These are phyloP conservation scores for Eupithecia centaureata DNA, from an alignment of 2,888 invertebrate species.

Conservation along the genomic window DNA sequence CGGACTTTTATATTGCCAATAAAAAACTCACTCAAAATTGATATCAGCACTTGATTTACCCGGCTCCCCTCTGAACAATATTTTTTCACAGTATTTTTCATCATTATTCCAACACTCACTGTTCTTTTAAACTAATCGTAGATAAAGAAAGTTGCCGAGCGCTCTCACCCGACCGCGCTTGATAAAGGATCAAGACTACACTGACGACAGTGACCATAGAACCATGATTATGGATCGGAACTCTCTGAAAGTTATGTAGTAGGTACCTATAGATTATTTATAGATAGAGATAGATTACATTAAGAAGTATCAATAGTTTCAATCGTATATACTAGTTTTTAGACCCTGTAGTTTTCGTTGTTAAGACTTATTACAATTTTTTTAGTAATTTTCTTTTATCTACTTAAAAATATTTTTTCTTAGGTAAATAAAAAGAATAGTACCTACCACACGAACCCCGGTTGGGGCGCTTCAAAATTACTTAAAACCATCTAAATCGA, in stretches of 20 bases:
- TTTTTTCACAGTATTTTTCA: slow-evolving; percentile 76
- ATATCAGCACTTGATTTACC: slow-evolving; percentile 69
- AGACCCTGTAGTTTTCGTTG: no score
- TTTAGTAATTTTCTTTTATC: no score
- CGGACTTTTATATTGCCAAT: not conserved
- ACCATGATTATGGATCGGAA: not conserved
- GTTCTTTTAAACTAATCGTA: no score
- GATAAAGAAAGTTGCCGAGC: not conserved
- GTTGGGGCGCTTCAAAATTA: no score
- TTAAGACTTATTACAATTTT: no score
- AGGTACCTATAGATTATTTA: not conserved
- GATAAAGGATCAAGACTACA: not conserved
- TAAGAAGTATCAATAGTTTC: no score
- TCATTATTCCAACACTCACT: slow-evolving; percentile 53
- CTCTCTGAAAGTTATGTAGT: not conserved
- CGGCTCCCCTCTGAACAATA: slow-evolving; percentile 78
- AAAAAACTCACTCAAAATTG: slow-evolving; percentile 67
- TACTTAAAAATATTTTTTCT: no score
- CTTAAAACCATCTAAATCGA: no score
- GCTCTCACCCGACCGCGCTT: not conserved
- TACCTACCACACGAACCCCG: no score
- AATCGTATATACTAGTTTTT: no score
- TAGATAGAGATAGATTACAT: no score
- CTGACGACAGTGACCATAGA: not conserved
- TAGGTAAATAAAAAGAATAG: no score